Conservation (phyloP, 1,140 invertebrate species). For the Drosophila mojavensis region DNA sequence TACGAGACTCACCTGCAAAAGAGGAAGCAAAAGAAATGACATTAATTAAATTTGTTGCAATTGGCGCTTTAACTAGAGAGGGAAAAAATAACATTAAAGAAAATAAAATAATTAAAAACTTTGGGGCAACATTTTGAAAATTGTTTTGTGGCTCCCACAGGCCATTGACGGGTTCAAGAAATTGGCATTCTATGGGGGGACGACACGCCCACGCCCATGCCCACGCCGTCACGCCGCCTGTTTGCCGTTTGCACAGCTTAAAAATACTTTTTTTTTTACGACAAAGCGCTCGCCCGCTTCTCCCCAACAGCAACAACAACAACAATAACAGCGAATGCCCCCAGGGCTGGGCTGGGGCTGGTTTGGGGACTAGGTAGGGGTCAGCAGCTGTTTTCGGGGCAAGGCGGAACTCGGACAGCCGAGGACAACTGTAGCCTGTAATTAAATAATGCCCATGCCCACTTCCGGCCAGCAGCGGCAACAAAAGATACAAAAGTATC, state of each 20-base stretch:
- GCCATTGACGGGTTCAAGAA: conserved; percentile 64
- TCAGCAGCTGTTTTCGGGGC: background rate
- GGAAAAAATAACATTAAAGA: conserved; percentile 26
- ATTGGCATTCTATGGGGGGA: conserved; percentile 44
- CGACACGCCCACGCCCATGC: too few relatives aligned
- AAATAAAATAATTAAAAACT: conserved; percentile 72
- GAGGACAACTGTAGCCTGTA: conserved; percentile 57
- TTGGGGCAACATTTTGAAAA: conserved; percentile 42
- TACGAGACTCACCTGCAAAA: conserved; percentile 62
- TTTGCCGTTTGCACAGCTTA: conserved; percentile 32
- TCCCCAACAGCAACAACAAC: conserved; percentile 14
- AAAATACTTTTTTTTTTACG: conserved; percentile 68
- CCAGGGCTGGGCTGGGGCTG: conserved; percentile 18
- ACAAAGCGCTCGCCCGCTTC: conserved; percentile 22
- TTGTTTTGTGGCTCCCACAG: conserved; percentile 70
- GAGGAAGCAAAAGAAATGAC: conserved; percentile 26
- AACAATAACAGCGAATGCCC: conserved; percentile 26
- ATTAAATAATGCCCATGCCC: conserved; percentile 54
- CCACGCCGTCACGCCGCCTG: background rate
- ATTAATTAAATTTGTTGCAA: conserved; percentile 55
- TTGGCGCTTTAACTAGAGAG: conserved; percentile 9
- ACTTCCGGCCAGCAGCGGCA: conserved; percentile 28
- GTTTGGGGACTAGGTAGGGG: background rate
- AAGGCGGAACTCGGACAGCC: conserved; percentile 10
- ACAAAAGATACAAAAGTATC: conserved; percentile 58